Evolutionary conservation across 1,140 invertebrate species (phyloP), one percentile per base, ranked within the genome.

Genomic region (Zaprionus vittiger): DNA sequence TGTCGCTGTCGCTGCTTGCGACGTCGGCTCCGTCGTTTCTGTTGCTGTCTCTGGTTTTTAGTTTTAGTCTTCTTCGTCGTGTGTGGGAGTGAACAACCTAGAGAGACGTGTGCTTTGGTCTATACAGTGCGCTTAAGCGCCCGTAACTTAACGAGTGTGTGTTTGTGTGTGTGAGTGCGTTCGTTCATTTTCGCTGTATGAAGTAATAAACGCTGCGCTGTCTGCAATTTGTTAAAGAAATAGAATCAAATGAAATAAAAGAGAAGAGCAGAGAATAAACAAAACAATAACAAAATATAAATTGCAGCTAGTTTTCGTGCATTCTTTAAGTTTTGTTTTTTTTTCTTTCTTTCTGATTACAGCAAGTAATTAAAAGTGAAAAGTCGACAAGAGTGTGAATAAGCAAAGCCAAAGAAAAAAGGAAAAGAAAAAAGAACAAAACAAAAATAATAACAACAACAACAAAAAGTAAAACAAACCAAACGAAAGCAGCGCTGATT

Each of bases 161-260:
- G 62, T 61, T n/a, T 60, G 74, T 66, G 64, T 7, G 47, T 55
- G 26, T 34, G 56, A 28, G 24, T 15, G 24, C 1, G 52, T 26
- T 56, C 7, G 47, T 52, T 24, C 34, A 66, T 66, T 66, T 76
- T 72, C 59, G 37, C 63, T 83, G 81, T 87, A 77, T 87, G 83
- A 87, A 87, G 84, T 87, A 87, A 87, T 87, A 87, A 89, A 80
- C 78, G 67, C 52, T 49, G 73, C 74, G 73, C 38, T 57, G 73
- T 71, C 54, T 75, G 81, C 83, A 89, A 87, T 87, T 89, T 81
- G 80, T 89, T 56, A 38, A 64, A 22, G 12, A 44, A 52, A 17
- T n/a, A 41, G 4, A 54, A 49, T 17, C 1, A 47, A 67, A 31
- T 63, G 34, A 71, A 59, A 76, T 41, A 61, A 62, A 34, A 57